Conservation (phyloP, 2,797 vertebrate genomes). For the Spinus olivaceus region DNA sequence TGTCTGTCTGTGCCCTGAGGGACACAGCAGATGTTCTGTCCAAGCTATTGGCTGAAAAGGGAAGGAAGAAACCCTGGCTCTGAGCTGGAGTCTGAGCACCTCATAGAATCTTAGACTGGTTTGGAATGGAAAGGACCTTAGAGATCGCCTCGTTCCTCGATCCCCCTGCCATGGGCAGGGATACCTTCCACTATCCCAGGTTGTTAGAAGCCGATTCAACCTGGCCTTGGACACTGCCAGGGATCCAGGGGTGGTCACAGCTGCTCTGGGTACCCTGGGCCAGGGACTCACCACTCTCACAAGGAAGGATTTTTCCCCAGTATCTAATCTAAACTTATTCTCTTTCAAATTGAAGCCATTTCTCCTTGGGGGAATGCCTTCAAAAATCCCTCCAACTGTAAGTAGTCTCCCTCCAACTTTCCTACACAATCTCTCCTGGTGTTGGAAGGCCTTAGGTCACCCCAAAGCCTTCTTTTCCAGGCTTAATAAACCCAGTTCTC, state of each 20-base stretch:
- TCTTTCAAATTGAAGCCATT: background rate
- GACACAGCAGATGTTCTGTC: background rate
- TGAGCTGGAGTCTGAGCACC: background rate
- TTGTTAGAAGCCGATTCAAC: rapidly evolving
- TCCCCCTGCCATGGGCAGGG: background rate
- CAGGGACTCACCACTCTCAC: background rate
- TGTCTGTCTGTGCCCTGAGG: background rate
- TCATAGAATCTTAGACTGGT: background rate
- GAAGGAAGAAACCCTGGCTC: background rate
- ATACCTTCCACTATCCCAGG: background rate
- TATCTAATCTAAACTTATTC: background rate
- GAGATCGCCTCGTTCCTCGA: rapidly evolving
- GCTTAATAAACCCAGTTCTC: too few relatives aligned
- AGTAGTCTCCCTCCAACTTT: background rate
- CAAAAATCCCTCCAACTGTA: background rate
- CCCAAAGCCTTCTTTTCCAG: too few relatives aligned
- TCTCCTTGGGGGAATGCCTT: background rate
- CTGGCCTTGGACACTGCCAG: too few relatives aligned
- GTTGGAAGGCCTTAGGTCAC: background rate
- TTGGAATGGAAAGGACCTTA: background rate
- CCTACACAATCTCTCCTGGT: rapidly evolving
- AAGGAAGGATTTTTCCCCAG: too few relatives aligned
- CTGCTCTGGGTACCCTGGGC: background rate
- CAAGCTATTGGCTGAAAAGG: background rate
- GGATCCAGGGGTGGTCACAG: background rate